phyloP scores from a whole-genome alignment of 2,113 vertebrate species.

The Lipophrys pholis region DNA sequence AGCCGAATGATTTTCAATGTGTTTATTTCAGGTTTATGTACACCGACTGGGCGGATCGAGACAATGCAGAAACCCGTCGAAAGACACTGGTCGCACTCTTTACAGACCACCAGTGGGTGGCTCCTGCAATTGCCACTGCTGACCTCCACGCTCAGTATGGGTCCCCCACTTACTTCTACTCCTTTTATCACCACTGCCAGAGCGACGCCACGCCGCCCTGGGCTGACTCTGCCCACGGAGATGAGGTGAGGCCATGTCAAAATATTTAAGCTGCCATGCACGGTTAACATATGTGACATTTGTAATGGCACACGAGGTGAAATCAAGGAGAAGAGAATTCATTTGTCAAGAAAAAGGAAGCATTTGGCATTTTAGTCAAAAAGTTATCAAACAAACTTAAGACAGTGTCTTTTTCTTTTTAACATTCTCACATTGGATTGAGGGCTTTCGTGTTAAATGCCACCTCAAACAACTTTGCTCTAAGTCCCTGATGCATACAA shows the following conservation, averaged over 20 bases:
- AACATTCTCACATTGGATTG: constrained; percentile 9
- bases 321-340: not conserved
- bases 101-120: constrained; percentile 99
- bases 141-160: constrained; percentile 97
- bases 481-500: constrained; percentile 14
- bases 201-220: constrained; percentile 94
- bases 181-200: constrained; percentile 98
- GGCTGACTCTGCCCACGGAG: constrained; percentile 96
- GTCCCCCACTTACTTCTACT: constrained; percentile 98
- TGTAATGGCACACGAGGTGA: not conserved
- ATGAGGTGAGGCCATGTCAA: constrained; percentile 81
- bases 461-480: constrained; percentile 25
- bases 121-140: constrained; percentile 94
- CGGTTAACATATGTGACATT: not conserved
- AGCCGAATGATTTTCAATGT: not conserved
- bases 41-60: constrained; percentile 97
- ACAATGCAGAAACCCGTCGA: constrained; percentile 91
- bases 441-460: constrained; percentile 18
- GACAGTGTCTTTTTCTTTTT: not conserved
- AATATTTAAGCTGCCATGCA: not conserved
- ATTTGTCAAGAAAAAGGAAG: not conserved
- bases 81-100: constrained; percentile 95
- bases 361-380: not conserved
- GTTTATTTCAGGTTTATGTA: constrained; percentile 91
- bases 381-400: not conserved